These are phyloP conservation scores for Acronicta leporina DNA, from an alignment of 2,888 invertebrate genomes.

Conservation along the genomic window DNA sequence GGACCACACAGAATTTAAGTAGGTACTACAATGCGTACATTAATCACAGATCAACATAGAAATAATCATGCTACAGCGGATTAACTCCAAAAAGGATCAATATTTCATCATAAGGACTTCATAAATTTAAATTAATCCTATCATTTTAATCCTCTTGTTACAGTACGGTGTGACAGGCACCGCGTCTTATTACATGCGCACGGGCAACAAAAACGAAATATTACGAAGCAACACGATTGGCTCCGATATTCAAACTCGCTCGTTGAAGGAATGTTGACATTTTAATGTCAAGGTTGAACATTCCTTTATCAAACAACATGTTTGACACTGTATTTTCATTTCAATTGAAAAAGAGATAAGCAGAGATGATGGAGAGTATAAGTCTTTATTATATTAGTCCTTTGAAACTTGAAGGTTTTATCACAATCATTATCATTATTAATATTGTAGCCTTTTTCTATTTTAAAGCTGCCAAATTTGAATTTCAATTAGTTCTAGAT, in stretches of 20 bases:
- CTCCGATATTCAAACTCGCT: constrained; percentile 47
- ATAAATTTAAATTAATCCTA: constrained; percentile 24
- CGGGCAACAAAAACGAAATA: constrained; percentile 24
- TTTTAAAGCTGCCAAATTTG: too few species aligned
- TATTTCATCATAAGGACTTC: neutral
- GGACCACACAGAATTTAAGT: constrained; percentile 19
- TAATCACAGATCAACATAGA: too few species aligned
- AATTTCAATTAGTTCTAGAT: too few species aligned
- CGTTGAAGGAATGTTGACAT: constrained; percentile 75
- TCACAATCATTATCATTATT: too few species aligned
- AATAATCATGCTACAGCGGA: constrained; percentile 3
- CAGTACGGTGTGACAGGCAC: constrained; percentile 28
- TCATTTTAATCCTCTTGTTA: constrained; percentile 23
- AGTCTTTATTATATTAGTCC: too few species aligned
- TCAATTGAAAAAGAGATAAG: neutral
- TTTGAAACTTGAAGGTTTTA: too few species aligned
- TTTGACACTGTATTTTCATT: neutral
- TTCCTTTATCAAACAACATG: constrained; percentile 14
- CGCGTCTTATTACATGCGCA: constrained; percentile 14
- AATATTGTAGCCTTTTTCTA: too few species aligned
- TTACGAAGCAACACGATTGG: constrained; percentile 36
- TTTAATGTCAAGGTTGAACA: constrained; percentile 76
- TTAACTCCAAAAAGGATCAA: constrained; percentile 16
- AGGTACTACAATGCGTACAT: too few species aligned
- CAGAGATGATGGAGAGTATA: too few species aligned